Conservation (phyloP, 2,113 vertebrate genomes). For the Camarhynchus parvulus region DNA sequence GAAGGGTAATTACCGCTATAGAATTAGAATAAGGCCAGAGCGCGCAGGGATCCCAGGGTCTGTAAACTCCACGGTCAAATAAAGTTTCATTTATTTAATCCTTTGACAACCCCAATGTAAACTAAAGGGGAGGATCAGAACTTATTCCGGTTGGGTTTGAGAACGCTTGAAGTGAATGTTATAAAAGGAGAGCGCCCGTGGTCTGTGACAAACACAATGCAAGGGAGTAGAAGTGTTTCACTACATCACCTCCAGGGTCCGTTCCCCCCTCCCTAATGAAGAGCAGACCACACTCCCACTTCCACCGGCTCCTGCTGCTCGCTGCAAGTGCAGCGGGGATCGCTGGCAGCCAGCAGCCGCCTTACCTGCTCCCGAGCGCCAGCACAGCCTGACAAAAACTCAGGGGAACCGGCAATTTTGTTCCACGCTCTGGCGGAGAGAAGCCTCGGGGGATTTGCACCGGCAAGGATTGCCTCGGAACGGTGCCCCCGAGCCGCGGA, state of each 20-base stretch:
- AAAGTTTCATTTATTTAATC: constrained; percentile 81
- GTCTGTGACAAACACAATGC: constrained; percentile 42
- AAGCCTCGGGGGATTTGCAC: constrained; percentile 27
- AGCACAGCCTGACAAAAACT: constrained; percentile 57
- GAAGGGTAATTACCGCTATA: constrained; percentile 79
- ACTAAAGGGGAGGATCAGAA: constrained; percentile 66
- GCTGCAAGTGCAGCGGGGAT: constrained; percentile 50
- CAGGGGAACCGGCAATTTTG: constrained; percentile 55
- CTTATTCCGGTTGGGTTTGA: constrained; percentile 55
- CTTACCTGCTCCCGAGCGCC: constrained; percentile 75
- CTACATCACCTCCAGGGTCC: constrained; percentile 70
- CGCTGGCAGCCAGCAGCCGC: constrained; percentile 49
- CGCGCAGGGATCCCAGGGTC: constrained; percentile 63
- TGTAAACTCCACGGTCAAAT: constrained; percentile 76
- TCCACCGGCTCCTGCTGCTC: constrained; percentile 49
- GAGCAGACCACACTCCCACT: constrained; percentile 55
- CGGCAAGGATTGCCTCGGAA: constrained; percentile 57
- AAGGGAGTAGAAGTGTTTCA: constrained; percentile 56
- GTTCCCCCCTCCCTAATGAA: constrained; percentile 53
- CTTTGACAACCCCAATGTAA: constrained; percentile 69
- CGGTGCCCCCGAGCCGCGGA: constrained; percentile 68
- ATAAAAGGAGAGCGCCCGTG: neutral
- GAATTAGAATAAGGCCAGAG: constrained; percentile 81
- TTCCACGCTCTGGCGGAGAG: constrained; percentile 62
- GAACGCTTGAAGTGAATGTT: constrained; percentile 47